Conservation (phyloP, 1,140 invertebrate genomes). For the Halyomorpha halys region DNA sequence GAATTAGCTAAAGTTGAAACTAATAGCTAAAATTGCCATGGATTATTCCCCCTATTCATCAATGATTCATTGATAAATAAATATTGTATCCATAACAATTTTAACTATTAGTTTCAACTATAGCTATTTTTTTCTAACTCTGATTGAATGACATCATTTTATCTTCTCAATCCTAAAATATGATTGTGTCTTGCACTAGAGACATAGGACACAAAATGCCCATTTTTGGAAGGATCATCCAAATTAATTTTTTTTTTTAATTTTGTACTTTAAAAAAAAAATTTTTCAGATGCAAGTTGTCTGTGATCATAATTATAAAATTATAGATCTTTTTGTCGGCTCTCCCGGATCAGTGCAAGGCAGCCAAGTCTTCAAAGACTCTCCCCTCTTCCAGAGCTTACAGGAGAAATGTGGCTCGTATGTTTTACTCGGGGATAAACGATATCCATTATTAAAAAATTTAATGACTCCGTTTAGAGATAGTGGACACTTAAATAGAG, state of each 20-base stretch:
- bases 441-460: conserved; percentile 24
- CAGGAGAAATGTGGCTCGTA: conserved; percentile 22
- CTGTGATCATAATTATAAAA: conserved; percentile 25
- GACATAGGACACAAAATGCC: no score
- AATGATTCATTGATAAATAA: no score
- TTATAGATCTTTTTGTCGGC: conserved; percentile 29
- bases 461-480: conserved; percentile 27
- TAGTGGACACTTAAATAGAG: conserved; percentile 6
- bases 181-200: background rate
- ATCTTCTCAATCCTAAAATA: background rate
- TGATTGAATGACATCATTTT: background rate
- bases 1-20: no score
- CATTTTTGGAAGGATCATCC: no score
- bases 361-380: conserved; percentile 25
- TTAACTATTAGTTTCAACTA: background rate
- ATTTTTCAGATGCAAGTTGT: conserved; percentile 21
- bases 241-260: background rate
- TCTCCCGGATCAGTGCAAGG: conserved; percentile 30
- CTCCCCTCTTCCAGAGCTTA: conserved; percentile 8
- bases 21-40: no score
- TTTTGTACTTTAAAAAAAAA: background rate
- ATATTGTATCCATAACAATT: background rate
- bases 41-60: no score
- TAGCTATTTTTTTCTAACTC: no score
- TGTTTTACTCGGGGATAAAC: conserved; percentile 5